These are phyloP conservation scores for Pterocles burchelli DNA, from an alignment of 2,113 vertebrate species.

Conservation along the genomic window DNA sequence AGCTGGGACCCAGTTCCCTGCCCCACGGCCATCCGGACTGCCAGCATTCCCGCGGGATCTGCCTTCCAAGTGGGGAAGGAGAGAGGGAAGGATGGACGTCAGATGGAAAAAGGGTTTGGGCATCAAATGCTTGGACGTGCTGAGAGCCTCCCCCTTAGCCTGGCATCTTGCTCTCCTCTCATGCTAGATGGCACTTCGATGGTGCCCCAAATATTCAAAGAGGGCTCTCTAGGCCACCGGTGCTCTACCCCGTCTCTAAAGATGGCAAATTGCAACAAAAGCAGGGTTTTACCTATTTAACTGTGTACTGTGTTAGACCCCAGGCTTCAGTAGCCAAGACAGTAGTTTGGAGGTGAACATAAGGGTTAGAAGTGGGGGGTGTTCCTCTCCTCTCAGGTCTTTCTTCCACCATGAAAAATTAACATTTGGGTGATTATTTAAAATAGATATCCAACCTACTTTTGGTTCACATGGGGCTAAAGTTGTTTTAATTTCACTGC, in stretches of 20 bases:
- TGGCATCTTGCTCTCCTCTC: neutral
- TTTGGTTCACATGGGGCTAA: slow-evolving; percentile 45
- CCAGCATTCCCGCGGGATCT: accelerated
- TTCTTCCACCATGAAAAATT: slow-evolving; percentile 21
- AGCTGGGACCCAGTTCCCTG: neutral
- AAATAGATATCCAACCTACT: slow-evolving; percentile 63
- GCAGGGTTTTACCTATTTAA: neutral
- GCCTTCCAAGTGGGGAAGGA: neutral
- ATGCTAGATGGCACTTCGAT: neutral
- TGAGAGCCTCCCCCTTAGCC: neutral
- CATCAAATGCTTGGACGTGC: neutral
- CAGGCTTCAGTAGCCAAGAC: neutral
- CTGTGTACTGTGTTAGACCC: neutral
- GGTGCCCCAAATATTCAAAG: neutral
- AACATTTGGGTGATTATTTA: slow-evolving; percentile 58
- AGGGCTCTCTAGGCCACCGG: neutral
- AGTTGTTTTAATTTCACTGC: slow-evolving; percentile 36
- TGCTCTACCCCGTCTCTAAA: neutral
- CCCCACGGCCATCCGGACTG: neutral
- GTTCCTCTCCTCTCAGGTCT: neutral
- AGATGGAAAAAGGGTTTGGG: neutral
- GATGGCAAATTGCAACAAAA: neutral
- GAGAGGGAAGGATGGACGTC: neutral
- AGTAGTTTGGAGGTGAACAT: neutral
- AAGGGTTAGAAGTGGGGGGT: neutral